These are phyloP conservation scores for Ramphastos sulfuratus DNA, from an alignment of 2,113 vertebrate species.

Conservation along the genomic window DNA sequence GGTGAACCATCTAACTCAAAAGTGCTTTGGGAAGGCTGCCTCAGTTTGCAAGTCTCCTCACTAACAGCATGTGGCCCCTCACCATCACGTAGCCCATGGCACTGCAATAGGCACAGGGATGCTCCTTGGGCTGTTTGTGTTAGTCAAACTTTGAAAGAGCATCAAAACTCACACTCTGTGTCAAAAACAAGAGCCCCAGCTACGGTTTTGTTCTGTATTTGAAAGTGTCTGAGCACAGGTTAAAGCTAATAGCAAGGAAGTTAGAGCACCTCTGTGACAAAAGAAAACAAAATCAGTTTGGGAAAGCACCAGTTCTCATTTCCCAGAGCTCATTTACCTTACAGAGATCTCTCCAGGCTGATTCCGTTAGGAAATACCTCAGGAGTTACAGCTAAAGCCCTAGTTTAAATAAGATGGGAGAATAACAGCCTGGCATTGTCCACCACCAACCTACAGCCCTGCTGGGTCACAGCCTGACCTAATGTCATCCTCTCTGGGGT, in stretches of 20 bases:
- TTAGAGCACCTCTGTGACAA: background rate
- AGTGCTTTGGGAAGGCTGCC: background rate
- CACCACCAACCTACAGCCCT: background rate
- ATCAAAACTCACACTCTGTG: background rate
- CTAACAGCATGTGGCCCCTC: background rate
- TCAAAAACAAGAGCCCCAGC: background rate
- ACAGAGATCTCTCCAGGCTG: background rate
- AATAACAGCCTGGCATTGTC: no score
- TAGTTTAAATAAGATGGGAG: background rate
- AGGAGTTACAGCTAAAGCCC: background rate
- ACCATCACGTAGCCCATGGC: background rate
- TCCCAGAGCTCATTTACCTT: background rate
- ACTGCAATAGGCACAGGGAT: background rate
- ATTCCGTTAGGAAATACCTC: background rate
- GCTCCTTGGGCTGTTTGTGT: rapidly evolving
- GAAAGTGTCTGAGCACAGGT: background rate
- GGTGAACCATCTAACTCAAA: no score
- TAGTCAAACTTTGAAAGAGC: background rate
- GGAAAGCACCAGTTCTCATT: background rate
- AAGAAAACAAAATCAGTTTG: background rate
- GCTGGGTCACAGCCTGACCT: rapidly evolving
- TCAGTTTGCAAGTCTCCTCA: background rate
- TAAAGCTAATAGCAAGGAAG: background rate
- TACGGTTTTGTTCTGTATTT: background rate
- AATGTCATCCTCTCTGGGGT: background rate